Conservation (phyloP, 53 echinoderm and acorn worm genomes). For the Holothuria leucospilota region DNA sequence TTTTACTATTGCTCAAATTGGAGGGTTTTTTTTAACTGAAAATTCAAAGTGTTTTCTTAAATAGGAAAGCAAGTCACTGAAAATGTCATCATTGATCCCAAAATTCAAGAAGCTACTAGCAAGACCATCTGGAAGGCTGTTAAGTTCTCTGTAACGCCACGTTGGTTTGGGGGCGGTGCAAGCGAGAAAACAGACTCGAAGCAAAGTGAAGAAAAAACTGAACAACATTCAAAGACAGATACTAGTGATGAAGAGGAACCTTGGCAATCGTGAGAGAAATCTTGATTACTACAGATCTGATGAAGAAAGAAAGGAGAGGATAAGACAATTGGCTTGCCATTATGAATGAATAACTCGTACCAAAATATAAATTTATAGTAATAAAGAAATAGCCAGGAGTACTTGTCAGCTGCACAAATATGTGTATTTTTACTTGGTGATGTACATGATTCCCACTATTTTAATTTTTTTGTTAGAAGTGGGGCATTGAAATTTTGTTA, state of each 20-base stretch:
- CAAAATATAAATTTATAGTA: neutral
- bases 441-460: too few species aligned
- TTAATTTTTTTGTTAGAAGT: too few species aligned
- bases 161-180: constrained; percentile 65
- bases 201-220: too few species aligned
- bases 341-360: neutral
- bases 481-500: too few species aligned
- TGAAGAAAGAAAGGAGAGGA: neutral
- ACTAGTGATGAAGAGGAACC: neutral
- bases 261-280: neutral
- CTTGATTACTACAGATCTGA: neutral
- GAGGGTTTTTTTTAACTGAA: too few species aligned
- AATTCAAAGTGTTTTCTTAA: too few species aligned
- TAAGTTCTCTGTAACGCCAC: constrained; percentile 70
- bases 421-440: too few species aligned
- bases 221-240: too few species aligned
- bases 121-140: constrained; percentile 80
- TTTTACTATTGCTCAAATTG: too few species aligned
- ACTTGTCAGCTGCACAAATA: too few species aligned
- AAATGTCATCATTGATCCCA: constrained; percentile 76
- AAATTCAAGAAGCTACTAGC: constrained; percentile 76
- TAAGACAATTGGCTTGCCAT: neutral
- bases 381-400: too few species aligned
- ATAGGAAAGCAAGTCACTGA: constrained; percentile 83
- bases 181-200: too few species aligned